Percentiles rank a stretch among this genome's conserved stretches.
Evolutionary conservation across 2,888 invertebrate genomes (phyloP).

Genomic region (Netelia melanura): DNA sequence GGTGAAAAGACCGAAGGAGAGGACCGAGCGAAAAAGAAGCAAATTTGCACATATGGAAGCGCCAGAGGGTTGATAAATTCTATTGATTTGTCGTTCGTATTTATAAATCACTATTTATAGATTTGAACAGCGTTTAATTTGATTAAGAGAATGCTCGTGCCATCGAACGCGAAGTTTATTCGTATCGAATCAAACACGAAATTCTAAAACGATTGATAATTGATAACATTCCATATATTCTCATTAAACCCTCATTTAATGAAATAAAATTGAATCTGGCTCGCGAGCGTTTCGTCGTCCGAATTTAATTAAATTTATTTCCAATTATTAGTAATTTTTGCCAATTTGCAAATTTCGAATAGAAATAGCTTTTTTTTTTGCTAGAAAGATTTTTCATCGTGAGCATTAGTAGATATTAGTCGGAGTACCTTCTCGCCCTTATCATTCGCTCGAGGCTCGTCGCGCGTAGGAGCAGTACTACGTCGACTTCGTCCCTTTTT

Average conservation of each 20-base stretch:
- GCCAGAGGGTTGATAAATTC: too few species aligned
- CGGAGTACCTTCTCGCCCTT: slow-evolving; percentile 35
- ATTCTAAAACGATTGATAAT: too few species aligned
- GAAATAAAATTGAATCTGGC: not conserved
- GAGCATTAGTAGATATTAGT: not conserved
- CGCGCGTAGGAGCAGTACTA: not conserved
- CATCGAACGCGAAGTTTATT: too few species aligned
- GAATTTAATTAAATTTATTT: not conserved
- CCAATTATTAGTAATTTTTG: not conserved
- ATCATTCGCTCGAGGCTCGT: slow-evolving; percentile 60
- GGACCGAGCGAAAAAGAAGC: not conserved
- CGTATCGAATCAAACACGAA: too few species aligned
- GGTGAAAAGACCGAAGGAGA: not conserved
- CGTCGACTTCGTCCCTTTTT: not conserved
- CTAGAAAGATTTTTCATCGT: not conserved
- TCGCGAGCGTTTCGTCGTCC: not conserved
- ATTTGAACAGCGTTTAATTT: too few species aligned
- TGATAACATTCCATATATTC: too few species aligned
- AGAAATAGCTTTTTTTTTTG: not conserved
- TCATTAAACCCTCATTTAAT: not conserved
- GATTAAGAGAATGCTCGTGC: too few species aligned
- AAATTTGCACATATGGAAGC: not conserved
- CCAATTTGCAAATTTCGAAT: not conserved
- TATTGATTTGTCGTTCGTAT: too few species aligned
- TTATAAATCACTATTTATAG: too few species aligned